Percentiles rank a stretch among this genome's conserved stretches.
phyloP scores from a whole-genome alignment of 1,140 invertebrate species.

The Sinonovacula constricta region DNA sequence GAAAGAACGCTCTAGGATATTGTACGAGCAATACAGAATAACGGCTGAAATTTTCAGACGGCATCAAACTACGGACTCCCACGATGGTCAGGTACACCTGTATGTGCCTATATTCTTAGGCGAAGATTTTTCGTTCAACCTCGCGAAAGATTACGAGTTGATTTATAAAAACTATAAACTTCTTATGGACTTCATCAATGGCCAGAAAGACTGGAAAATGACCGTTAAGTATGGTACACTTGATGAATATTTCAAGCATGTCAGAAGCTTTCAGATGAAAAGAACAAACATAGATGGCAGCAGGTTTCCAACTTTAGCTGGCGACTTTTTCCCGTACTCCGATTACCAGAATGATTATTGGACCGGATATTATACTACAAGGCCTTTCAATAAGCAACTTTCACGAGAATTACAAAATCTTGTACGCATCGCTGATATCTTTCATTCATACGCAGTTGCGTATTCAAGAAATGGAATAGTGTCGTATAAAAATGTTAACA shows the following conservation, averaged over 20 bases:
- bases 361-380: conserved; percentile 95
- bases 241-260: conserved; percentile 92
- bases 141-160: conserved; percentile 92
- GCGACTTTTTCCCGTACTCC: conserved; percentile 97
- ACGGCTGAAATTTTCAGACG: conserved; percentile 84
- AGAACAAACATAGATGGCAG: conserved; percentile 45
- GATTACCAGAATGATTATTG: conserved; percentile 97
- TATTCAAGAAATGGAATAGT: conserved; percentile 73
- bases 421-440: conserved; percentile 84
- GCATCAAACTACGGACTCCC: conserved; percentile 80
- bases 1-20: conserved; percentile 21
- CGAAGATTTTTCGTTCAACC: conserved; percentile 96
- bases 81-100: conserved; percentile 90
- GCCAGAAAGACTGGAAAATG: conserved; percentile 84
- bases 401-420: conserved; percentile 89
- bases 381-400: conserved; percentile 93
- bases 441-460: conserved; percentile 41
- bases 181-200: conserved; percentile 95
- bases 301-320: conserved; percentile 87
- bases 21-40: conserved; percentile 52
- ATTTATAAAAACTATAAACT: conserved; percentile 85
- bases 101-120: conserved; percentile 92
- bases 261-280: conserved; percentile 66
- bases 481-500: not conserved
- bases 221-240: conserved; percentile 93